phyloP scores from a whole-genome alignment of 2,888 invertebrate species.

The Elgonia sp. region DNA sequence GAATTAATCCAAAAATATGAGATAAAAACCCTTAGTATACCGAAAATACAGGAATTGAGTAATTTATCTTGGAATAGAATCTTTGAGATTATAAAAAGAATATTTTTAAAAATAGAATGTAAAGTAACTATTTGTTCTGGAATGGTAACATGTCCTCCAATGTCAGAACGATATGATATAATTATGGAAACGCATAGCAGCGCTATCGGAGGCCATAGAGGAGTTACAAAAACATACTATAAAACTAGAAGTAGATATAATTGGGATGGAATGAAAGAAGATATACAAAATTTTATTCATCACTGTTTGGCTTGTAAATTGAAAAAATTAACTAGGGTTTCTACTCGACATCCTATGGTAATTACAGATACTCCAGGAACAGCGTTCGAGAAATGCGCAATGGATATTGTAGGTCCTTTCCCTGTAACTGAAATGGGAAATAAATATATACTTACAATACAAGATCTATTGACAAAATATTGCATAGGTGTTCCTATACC shows the following conservation, averaged over 20 bases:
- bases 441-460: neutral
- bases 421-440: slow-evolving; percentile 32
- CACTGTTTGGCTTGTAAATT: slow-evolving; percentile 70
- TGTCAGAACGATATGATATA: slow-evolving; percentile 24
- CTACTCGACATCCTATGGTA: slow-evolving; percentile 65
- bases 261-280: slow-evolving; percentile 69
- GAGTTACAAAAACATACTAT: slow-evolving; percentile 24
- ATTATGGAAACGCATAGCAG: slow-evolving; percentile 26
- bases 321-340: slow-evolving; percentile 72
- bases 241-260: neutral
- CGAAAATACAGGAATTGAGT: neutral
- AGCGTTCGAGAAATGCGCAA: neutral
- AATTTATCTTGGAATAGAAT: slow-evolving; percentile 1
- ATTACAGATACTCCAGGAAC: slow-evolving; percentile 70
- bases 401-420: slow-evolving; percentile 75
- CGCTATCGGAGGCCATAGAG: slow-evolving; percentile 36
- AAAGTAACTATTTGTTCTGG: slow-evolving; percentile 13
- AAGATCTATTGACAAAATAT: slow-evolving; percentile 33
- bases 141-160: slow-evolving; percentile 2
- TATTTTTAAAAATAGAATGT: neutral
- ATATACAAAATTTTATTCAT: slow-evolving; percentile 66
- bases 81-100: neutral
- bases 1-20: slow-evolving; percentile 10
- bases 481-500: slow-evolving; percentile 6
- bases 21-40: neutral